Conservation (phyloP, 2,888 invertebrate species). For the Bhutanitis thaidina region DNA sequence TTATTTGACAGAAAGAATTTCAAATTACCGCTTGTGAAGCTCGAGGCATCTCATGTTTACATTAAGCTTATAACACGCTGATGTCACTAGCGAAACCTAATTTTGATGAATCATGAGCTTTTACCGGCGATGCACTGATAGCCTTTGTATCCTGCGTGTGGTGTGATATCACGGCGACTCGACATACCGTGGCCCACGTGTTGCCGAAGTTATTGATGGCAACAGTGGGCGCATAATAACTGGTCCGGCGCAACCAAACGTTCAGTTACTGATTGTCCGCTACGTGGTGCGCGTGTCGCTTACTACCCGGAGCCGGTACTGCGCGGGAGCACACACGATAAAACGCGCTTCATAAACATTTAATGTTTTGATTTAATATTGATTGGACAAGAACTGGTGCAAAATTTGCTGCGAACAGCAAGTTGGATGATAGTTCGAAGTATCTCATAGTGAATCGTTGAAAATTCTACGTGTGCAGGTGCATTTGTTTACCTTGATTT, state of each 20-base stretch:
- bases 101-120: constrained; percentile 74
- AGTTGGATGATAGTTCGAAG: constrained; percentile 27
- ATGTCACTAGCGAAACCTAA: constrained; percentile 69
- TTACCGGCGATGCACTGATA: constrained; percentile 74
- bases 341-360: constrained; percentile 43
- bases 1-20: constrained; percentile 14
- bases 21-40: constrained; percentile 22
- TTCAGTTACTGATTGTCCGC: constrained; percentile 72
- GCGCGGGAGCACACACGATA: constrained; percentile 52
- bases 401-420: constrained; percentile 49
- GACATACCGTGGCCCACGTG: constrained; percentile 67
- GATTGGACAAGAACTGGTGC: constrained; percentile 45
- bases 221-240: constrained; percentile 76
- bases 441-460: constrained; percentile 41
- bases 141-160: constrained; percentile 54
- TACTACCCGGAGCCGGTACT: constrained; percentile 42
- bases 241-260: constrained; percentile 58
- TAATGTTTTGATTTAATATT: constrained; percentile 33
- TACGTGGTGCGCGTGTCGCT: constrained; percentile 63
- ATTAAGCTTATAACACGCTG: constrained; percentile 55
- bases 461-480: constrained; percentile 61
- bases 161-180: constrained; percentile 48
- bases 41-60: constrained; percentile 44
- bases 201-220: constrained; percentile 66
- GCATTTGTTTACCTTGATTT: constrained; percentile 54